Base-by-base conservation (phyloP, 2,888 invertebrate genomes). In the Melipona beecheii region DNA sequence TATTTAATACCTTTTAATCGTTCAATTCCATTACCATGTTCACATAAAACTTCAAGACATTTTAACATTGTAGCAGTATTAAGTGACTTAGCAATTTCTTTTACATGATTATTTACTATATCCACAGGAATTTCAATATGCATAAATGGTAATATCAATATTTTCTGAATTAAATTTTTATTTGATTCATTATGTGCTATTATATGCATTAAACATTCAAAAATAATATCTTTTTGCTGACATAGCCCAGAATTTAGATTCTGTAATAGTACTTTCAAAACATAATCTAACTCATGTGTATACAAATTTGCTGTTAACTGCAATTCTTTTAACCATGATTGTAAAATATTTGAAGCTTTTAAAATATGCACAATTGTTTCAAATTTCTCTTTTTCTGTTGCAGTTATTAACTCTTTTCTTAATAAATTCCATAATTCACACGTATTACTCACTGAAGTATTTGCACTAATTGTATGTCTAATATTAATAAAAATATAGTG, bases 401-500 rank as follows among this genome's bases (percentile, higher is more conserved):
- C 85, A 52, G 75, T 62, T 0, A 82, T 68, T 50, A 93, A 89
- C 36, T 82, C 69, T 60, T 88, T 85, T 73, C 84, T 86, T 50
- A 94, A 75, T 50, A 78, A 64, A 52, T 65, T 75, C 94, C 94
- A 94, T 36, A 92, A 80, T 27, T 87, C 84, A 49, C 93, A 93
- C 0, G 86, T 68, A 36, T 90, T 81, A n/a, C 84, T 75, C 69
- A 87, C 72, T 31, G 66, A 52, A n/a, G 54, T 31, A 31, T 75
- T 64, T n/a, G 78, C 52, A 50, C 27, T 36, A 4, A 19, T 27
- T 36, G 75, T 69, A 11, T 73, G 86, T 83, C 84, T 89, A 24
- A 93, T 78, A 58, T 94, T 93, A 56, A 89, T 87, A 54, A 91
- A 83, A 73, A 94, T 87, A 60, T 91, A 92, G 49, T 91, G 88